A percentile compares a stretch with the other conserved stretches of the same genome.
Conservation (phyloP, 2,797 vertebrate species). For the Dryobates pubescens region DNA sequence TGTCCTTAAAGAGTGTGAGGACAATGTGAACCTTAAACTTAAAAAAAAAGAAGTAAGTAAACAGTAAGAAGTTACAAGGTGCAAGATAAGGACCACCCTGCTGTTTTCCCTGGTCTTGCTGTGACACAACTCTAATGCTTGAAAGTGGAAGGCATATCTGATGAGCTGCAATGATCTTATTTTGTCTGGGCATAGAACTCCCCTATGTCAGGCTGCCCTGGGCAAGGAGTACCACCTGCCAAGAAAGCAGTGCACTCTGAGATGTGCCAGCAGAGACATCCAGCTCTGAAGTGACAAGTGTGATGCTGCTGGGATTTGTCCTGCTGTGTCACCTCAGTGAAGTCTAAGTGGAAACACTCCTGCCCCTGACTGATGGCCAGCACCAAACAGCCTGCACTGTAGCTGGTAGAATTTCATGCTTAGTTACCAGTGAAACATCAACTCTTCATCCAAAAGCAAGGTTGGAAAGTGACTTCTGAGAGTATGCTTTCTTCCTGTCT, state of each 20-base stretch:
- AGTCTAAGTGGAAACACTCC: not conserved
- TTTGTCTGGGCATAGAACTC: not conserved
- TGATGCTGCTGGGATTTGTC: not conserved
- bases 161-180: constrained; percentile 29
- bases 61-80: not conserved
- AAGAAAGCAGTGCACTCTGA: not conserved
- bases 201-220: not conserved
- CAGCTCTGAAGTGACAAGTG: not conserved
- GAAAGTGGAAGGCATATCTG: constrained; percentile 23
- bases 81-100: not conserved
- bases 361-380: not conserved
- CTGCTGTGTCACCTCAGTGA: not conserved
- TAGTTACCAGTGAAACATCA: constrained; percentile 3
- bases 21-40: not conserved
- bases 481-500: constrained; percentile 32
- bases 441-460: not conserved
- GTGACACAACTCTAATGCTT: not conserved
- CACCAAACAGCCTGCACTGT: not conserved
- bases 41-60: not conserved
- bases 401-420: constrained; percentile 31
- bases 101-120: not conserved
- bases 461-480: constrained; percentile 15
- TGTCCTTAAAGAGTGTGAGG: not conserved
- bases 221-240: constrained; percentile 41
- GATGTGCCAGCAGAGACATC: not conserved